phyloP scores from a whole-genome alignment of 2,113 vertebrate species.

The Phaethornis superciliosus region DNA sequence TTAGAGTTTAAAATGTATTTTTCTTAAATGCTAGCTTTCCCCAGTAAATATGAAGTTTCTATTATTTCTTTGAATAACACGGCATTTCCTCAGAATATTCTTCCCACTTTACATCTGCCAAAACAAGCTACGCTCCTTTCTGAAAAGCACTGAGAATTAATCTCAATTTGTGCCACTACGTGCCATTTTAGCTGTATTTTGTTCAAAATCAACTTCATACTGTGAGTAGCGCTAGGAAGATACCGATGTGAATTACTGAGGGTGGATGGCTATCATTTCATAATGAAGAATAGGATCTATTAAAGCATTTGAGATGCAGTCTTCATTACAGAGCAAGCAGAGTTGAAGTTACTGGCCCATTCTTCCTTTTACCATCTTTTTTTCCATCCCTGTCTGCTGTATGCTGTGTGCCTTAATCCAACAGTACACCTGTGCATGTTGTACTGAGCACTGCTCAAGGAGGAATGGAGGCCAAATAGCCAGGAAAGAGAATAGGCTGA shows the following conservation, averaged over 20 bases:
- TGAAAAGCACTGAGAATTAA: background rate
- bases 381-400: background rate
- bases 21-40: background rate
- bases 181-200: background rate
- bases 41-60: background rate
- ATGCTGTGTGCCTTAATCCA: background rate
- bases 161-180: background rate
- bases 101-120: background rate
- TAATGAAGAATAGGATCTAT: background rate
- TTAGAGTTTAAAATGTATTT: too few species aligned
- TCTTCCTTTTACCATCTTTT: background rate
- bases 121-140: background rate
- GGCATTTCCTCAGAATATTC: background rate
- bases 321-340: background rate
- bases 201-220: background rate
- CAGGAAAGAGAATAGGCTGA: background rate
- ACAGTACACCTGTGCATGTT: rapidly evolving
- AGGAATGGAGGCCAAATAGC: background rate
- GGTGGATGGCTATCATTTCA: background rate
- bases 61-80: background rate
- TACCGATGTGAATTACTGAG: rapidly evolving
- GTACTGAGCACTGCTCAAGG: background rate
- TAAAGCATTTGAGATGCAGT: background rate
- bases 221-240: background rate
- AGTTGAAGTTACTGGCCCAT: background rate